A percentile compares a stretch with the other conserved stretches of the same genome.
Conservation (phyloP, 1,140 invertebrate species). For the Dermatophagoides farinae region DNA sequence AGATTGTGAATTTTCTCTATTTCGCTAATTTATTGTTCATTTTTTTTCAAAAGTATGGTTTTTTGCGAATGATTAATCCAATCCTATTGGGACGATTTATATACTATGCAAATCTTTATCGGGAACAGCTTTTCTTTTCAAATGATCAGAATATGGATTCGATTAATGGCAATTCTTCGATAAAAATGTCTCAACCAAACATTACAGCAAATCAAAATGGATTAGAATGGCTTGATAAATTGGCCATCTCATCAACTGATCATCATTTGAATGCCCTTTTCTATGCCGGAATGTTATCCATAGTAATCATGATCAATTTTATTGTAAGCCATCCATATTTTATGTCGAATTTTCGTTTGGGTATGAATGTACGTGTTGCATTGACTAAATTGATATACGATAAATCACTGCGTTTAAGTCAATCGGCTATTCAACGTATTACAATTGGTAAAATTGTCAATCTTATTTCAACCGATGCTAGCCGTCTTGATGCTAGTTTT, state of each 20-base stretch:
- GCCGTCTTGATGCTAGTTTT: constrained; percentile 17
- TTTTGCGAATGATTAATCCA: not conserved
- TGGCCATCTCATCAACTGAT: too few species aligned
- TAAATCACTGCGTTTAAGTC: constrained; percentile 31
- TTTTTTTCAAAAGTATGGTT: not conserved
- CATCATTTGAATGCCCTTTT: not conserved
- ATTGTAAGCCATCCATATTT: constrained; percentile 9
- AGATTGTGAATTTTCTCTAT: not conserved
- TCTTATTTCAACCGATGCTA: constrained; percentile 59
- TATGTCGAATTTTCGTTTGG: not conserved
- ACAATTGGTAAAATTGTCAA: constrained; percentile 74
- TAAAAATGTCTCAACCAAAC: not conserved
- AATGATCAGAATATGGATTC: not conserved
- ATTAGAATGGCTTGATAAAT: not conserved
- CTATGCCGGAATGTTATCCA: not conserved
- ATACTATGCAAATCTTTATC: not conserved
- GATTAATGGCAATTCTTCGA: not conserved
- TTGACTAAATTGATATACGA: constrained; percentile 33
- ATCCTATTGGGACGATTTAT: not conserved
- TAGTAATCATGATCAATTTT: not conserved
- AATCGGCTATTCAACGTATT: constrained; percentile 44
- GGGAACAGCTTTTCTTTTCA: not conserved
- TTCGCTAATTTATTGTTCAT: not conserved
- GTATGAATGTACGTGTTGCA: constrained; percentile 30
- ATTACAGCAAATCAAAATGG: not conserved